Evolutionary conservation across 2,797 vertebrate genomes (phyloP).

Genomic region (Coranthus polyacanthus): DNA sequence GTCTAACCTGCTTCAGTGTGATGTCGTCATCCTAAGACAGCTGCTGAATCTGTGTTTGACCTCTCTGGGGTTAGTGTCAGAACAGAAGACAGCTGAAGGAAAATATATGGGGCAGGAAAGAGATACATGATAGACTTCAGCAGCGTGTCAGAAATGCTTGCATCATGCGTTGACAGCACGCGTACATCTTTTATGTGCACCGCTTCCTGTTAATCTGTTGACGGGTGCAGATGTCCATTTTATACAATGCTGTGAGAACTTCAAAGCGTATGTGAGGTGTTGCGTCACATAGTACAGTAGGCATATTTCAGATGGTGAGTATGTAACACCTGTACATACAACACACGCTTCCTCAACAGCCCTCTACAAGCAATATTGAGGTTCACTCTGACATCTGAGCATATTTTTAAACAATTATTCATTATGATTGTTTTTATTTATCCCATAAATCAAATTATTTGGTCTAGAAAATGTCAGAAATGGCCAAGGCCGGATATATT

Average conservation of each 20-base stretch:
- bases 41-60: constrained; percentile 35
- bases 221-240: not conserved
- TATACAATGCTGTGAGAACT: not conserved
- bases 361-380: too few relatives aligned
- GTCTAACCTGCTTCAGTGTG: constrained; percentile 49
- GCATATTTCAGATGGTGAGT: constrained; percentile 7
- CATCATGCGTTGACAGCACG: not conserved
- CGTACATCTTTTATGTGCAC: not conserved
- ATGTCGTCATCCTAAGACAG: constrained; percentile 45
- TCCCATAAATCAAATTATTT: too few relatives aligned
- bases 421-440: too few relatives aligned
- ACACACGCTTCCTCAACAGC: too few relatives aligned
- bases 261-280: not conserved
- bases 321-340: not conserved
- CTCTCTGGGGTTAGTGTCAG: constrained; percentile 25
- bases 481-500: too few relatives aligned
- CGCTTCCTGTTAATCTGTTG: not conserved
- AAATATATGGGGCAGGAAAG: constrained; percentile 1
- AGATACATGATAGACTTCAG: constrained; percentile 15
- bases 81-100: constrained; percentile 6
- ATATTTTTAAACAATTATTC: too few relatives aligned
- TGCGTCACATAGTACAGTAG: not conserved
- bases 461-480: too few relatives aligned
- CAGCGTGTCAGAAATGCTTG: constrained; percentile 29
- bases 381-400: too few relatives aligned